phyloP scores from a whole-genome alignment of 2,113 vertebrate species.

The Carassius carassius region DNA sequence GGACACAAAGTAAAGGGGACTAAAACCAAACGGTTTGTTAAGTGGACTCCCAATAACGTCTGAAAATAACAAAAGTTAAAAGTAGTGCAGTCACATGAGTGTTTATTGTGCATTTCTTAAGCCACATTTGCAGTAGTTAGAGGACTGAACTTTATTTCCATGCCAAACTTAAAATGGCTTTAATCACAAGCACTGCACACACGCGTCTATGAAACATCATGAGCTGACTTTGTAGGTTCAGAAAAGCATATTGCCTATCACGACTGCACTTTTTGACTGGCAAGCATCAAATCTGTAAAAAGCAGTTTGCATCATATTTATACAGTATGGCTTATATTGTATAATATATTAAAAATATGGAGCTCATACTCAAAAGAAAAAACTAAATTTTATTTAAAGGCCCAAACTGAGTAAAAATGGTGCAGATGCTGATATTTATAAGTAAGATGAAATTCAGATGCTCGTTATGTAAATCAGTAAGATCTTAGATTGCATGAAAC shows the following conservation, averaged over 20 bases:
- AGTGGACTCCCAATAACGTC: not conserved
- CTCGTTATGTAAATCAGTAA: too few species aligned
- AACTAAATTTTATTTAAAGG: too few species aligned
- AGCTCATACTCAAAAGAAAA: too few species aligned
- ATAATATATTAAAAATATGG: too few species aligned
- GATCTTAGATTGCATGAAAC: too few species aligned
- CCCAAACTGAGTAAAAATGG: too few species aligned
- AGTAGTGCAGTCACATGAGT: not conserved
- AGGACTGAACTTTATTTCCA: conserved; percentile 7
- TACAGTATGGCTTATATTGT: too few species aligned
- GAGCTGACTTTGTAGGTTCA: not conserved
- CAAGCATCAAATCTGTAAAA: not conserved
- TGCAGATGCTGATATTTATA: too few species aligned
- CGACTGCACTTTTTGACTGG: not conserved
- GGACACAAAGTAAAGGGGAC: not conserved
- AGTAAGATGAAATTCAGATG: too few species aligned
- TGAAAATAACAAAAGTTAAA: conserved; percentile 26
- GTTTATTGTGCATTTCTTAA: not conserved
- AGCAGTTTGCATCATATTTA: too few species aligned
- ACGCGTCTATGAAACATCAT: not conserved
- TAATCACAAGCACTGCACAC: not conserved
- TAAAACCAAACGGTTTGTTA: not conserved
- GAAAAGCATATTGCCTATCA: not conserved
- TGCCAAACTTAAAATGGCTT: not conserved
- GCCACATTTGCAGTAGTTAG: conserved; percentile 1